Evolutionary conservation across 1,140 invertebrate species (phyloP), one percentile per base, ranked within the genome.

Genomic region (Drosophila littoralis): DNA sequence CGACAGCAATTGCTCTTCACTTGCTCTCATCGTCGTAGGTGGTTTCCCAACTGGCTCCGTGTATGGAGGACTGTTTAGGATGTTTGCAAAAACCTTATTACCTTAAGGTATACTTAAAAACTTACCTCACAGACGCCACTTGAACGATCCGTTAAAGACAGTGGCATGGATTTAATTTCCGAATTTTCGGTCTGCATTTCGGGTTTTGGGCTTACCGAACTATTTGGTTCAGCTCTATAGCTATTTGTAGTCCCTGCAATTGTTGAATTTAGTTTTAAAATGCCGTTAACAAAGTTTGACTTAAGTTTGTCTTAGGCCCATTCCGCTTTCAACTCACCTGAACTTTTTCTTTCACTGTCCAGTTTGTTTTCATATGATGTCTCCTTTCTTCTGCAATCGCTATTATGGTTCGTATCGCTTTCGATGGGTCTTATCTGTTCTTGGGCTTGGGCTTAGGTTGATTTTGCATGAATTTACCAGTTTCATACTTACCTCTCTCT

Each of bases 31-130:
- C 79, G 0, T 74, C 79, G 43, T 55, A 79, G 7, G 54, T 70
- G 6, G 81, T 86, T 70, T 83, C 68, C 83, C 83, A 86, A 43
- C 83, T 77, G 1, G 50, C 43, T 9, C 72, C 52, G 15, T 61
- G 48, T 42, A 51, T 72, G 1, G 45, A 3, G 9, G 71, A 50
- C 50, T 69, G 40, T 8, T 7, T 7, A 12, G 28, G 4, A 17
- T 10, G 15, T 9, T 38, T 36, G 1, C 36, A 12, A 45, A 7
- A 22, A 6, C 1, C 7, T 7, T 8, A 10, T 1, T 1, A 45
- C 35, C 40, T 35, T 52, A 17, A n/a, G n/a, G 4, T 28, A 28
- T 28, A 28, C 6, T 9, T 33, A 13, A 43, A 6, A n/a, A n/a
- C 9, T 33, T 45, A 72, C 69, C 69, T 38, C 38, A 36, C 38